A percentile compares a stretch with the other conserved stretches of the same genome.
Conservation (phyloP, 2,797 vertebrate genomes). For the Kryptolebias ocellatus region DNA sequence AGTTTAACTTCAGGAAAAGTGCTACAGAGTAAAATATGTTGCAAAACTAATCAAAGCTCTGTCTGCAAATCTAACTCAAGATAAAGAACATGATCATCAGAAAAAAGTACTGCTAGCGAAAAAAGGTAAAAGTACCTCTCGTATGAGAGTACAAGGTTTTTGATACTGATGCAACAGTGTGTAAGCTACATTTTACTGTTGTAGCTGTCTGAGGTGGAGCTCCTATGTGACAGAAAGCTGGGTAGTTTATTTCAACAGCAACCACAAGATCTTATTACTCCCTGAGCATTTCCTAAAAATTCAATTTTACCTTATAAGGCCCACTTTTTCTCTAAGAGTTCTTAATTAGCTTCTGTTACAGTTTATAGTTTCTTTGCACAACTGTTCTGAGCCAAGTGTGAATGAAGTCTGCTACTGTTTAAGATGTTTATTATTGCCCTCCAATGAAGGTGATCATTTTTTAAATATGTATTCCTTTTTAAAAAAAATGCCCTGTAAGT, state of each 20-base stretch:
- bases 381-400: slow-evolving; percentile 20
- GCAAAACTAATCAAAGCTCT: not conserved
- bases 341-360: not conserved
- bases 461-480: no score
- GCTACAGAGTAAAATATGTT: not conserved
- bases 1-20: not conserved
- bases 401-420: slow-evolving; percentile 9
- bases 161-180: not conserved
- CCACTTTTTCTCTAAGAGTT: not conserved
- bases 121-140: not conserved
- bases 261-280: not conserved
- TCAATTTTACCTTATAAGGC: not conserved
- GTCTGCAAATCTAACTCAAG: not conserved
- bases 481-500: no score
- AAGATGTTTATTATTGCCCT: slow-evolving; percentile 11
- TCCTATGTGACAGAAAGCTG: not conserved
- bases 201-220: not conserved
- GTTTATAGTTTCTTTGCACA: not conserved
- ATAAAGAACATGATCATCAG: not conserved
- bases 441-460: no score
- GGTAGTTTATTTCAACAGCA: not conserved
- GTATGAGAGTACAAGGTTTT: not conserved
- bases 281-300: not conserved
- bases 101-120: not conserved
- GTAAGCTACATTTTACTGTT: not conserved